Evolutionary conservation across 2,113 vertebrate genomes (phyloP).

Genomic region (Vombatus ursinus): DNA sequence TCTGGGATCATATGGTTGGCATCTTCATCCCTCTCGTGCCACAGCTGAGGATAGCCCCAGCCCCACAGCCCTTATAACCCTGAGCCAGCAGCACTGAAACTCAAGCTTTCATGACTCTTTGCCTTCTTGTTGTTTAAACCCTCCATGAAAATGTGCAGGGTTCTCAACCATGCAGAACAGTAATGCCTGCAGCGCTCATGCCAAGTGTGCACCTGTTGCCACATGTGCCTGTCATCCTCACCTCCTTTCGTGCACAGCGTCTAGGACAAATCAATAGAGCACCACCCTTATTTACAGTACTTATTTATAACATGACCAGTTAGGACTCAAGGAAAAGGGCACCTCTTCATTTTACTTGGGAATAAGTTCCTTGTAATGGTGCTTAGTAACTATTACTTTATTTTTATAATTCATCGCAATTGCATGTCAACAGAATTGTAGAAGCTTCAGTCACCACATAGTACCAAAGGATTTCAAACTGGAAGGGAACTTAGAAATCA

Average conservation of each 20-base stretch:
- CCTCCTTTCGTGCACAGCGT: background rate
- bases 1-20: background rate
- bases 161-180: background rate
- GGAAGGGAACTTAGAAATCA: background rate
- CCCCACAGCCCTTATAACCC: background rate
- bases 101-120: background rate
- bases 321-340: background rate
- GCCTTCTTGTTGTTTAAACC: background rate
- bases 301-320: background rate
- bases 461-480: background rate
- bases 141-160: background rate
- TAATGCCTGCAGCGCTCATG: background rate
- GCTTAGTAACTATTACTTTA: background rate
- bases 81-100: background rate
- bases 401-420: background rate
- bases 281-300: background rate
- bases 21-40: background rate
- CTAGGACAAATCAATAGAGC: background rate
- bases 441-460: background rate
- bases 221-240: background rate
- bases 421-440: background rate
- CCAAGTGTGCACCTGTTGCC: background rate
- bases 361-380: background rate
- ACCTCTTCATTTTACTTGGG: background rate
- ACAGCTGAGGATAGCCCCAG: background rate